Base-by-base conservation (phyloP, 1,140 invertebrate genomes). In the Notospermus geniculatus region DNA sequence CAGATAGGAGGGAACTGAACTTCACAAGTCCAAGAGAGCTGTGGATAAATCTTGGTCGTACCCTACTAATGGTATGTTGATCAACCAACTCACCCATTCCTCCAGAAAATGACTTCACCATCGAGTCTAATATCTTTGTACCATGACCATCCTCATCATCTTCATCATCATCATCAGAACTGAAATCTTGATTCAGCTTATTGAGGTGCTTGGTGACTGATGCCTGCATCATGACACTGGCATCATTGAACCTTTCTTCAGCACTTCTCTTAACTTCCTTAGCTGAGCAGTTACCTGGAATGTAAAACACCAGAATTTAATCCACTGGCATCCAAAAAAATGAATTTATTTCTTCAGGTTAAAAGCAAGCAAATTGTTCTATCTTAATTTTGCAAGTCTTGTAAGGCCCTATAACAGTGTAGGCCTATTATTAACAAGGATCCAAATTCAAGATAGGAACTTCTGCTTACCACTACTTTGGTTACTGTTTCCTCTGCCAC, bases 161-260 rank as follows among this genome's bases (percentile, higher is more conserved):
- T 28, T 73, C 75, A 29, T 75, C 71, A 46, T 75, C 71, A 36
- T 72, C 74, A 17, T 72, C 70, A 4, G 65, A 69, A n/a, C 57
- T 55, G 22, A 60, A 61, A n/a, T 70, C 66, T 28, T 65, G 45
- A 25, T 64, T 59, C 22, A 54, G 59, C 11, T 60, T 65, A 27
- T 71, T 39, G 13, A 79, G 64, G 55, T 72, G 70, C 41, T 65
- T 62, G 45, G 72, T 60, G 28, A 71, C 73, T 22, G 77, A 68
- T 59, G 72, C 70, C 54, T 75, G 67, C 45, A 74, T 66, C 30
- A 70, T 62, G 9, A 29, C 65, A 54, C 73, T 72, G 9, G 68
- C 73, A 43, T 66, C 62, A n/a, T 70, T 65, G 69, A 79, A 77
- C n/a, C 67, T 59, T 50, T 75, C 67, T 25, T 67, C 46, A 17